Conservation (phyloP, 53 echinoderm and acorn worm species). For the Luidia sarsii region DNA sequence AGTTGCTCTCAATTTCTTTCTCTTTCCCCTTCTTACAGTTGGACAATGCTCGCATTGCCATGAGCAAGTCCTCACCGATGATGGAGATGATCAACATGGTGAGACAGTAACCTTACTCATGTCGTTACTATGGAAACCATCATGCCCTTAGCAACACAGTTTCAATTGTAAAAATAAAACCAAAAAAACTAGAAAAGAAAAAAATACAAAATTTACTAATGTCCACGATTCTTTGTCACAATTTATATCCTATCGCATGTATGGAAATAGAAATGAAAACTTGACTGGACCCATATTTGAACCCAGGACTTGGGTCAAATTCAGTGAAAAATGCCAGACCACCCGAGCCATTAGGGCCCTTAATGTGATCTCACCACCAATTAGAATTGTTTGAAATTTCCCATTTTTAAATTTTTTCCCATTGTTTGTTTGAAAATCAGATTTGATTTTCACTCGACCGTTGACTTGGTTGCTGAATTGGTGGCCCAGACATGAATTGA, state of each 20-base stretch:
- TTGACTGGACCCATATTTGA: too few relatives aligned
- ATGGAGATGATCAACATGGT: constrained; percentile 94
- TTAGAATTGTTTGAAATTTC: too few relatives aligned
- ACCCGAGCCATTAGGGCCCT: too few relatives aligned
- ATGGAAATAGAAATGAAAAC: neutral
- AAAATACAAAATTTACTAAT: neutral
- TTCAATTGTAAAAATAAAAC: neutral
- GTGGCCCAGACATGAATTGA: too few relatives aligned
- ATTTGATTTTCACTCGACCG: too few relatives aligned
- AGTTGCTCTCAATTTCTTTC: neutral
- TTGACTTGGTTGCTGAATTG: too few relatives aligned
- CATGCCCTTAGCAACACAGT: too few relatives aligned
- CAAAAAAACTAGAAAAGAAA: neutral
- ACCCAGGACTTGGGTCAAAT: neutral
- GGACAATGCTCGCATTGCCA: constrained; percentile 88
- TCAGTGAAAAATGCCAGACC: too few relatives aligned
- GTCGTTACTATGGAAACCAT: neutral
- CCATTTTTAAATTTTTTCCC: too few relatives aligned
- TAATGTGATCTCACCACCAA: too few relatives aligned
- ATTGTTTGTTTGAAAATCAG: too few relatives aligned
- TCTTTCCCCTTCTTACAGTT: constrained; percentile 48
- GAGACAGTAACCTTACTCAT: constrained; percentile 17
- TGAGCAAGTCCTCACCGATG: constrained; percentile 91
- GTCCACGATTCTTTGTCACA: neutral
- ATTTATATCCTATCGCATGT: neutral